A percentile compares a stretch with the other conserved stretches of the same genome.
phyloP scores from a whole-genome alignment of 2,888 invertebrate genomes.

The Heteromurus nitidus region DNA sequence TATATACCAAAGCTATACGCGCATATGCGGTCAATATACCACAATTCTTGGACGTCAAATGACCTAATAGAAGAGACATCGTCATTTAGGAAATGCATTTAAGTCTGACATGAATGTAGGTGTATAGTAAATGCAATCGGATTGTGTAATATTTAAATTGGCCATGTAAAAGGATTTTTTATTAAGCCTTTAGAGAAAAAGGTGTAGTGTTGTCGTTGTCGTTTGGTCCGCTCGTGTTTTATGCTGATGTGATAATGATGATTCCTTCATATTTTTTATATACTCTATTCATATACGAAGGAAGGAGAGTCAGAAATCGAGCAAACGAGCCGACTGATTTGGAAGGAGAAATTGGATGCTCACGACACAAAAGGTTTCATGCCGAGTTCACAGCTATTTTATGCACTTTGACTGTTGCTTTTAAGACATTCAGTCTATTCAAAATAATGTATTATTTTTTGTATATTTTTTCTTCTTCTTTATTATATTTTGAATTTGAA shows the following conservation, averaged over 20 bases:
- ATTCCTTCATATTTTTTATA: background rate
- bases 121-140: background rate
- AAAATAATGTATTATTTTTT: too few species aligned
- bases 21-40: too few species aligned
- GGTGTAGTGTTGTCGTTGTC: too few species aligned
- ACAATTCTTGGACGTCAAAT: too few species aligned
- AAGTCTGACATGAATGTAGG: too few species aligned
- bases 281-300: slow-evolving; percentile 15
- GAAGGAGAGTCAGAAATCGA: background rate
- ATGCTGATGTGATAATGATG: slow-evolving; percentile 21
- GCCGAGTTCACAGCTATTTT: slow-evolving; percentile 18
- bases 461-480: too few species aligned
- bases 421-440: too few species aligned
- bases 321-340: slow-evolving; percentile 38
- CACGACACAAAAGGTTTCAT: slow-evolving; percentile 32
- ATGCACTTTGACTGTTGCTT: background rate
- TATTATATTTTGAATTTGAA: too few species aligned
- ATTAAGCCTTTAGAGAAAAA: slow-evolving; percentile 10
- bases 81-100: background rate
- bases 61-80: too few species aligned
- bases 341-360: slow-evolving; percentile 51
- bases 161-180: slow-evolving; percentile 36
- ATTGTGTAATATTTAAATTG: slow-evolving; percentile 31
- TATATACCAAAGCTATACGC: too few species aligned
- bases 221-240: slow-evolving; percentile 22